These are phyloP conservation scores for Diabrotica undecimpunctata DNA, from an alignment of 1,140 invertebrate genomes.

Conservation along the genomic window DNA sequence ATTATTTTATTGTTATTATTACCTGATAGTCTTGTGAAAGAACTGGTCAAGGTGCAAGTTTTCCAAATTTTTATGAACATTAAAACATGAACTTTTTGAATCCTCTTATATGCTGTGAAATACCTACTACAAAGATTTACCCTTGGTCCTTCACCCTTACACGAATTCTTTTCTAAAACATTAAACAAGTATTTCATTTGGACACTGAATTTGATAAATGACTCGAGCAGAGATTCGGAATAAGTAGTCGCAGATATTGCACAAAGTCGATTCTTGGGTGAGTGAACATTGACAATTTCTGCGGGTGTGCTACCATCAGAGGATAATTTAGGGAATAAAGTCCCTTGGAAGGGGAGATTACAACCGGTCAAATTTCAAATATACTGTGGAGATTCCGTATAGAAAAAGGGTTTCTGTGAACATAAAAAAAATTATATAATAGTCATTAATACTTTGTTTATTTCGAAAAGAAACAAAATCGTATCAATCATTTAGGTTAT, in stretches of 20 bases:
- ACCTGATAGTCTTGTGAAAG: too few species aligned
- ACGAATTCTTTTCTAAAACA: conserved; percentile 27
- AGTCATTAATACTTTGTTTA: too few species aligned
- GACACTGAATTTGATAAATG: conserved; percentile 19
- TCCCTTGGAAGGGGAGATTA: background rate
- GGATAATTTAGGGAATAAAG: background rate
- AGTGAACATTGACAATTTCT: conserved; percentile 1
- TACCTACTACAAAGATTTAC: background rate
- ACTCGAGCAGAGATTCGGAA: conserved; percentile 1
- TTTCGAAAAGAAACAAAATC: too few species aligned
- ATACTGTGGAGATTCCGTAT: too few species aligned
- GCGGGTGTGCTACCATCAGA: background rate
- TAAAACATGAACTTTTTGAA: too few species aligned
- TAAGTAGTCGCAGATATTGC: background rate
- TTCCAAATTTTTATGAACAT: too few species aligned
- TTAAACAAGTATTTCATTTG: conserved; percentile 28
- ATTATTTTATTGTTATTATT: too few species aligned
- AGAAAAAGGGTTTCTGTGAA: too few species aligned
- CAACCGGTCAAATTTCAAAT: background rate
- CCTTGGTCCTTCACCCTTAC: conserved; percentile 4
- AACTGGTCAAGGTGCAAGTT: too few species aligned
- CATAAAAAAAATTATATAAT: too few species aligned
- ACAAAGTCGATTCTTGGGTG: background rate
- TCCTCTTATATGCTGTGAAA: too few species aligned
- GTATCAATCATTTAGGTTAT: too few species aligned